Percentiles rank a stretch among this genome's conserved stretches.
Evolutionary conservation across 2,888 invertebrate species (phyloP).

Genomic region (Subacronicta megacephala): DNA sequence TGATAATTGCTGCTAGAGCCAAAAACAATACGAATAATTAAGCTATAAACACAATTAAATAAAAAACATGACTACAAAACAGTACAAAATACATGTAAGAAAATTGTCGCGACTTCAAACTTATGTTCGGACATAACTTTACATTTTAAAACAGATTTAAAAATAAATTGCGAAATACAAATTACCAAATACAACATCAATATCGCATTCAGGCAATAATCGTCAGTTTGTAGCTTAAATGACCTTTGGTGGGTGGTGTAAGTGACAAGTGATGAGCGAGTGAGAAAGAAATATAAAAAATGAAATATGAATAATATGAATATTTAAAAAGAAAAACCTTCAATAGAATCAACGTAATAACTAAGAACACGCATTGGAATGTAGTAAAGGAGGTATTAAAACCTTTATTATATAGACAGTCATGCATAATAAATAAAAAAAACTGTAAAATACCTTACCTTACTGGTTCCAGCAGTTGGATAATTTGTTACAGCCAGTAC

Average conservation of each 20-base stretch:
- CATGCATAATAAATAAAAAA: no score
- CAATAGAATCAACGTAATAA: no score
- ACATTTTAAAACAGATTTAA: slow-evolving; percentile 63
- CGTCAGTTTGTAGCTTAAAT: slow-evolving; percentile 84
- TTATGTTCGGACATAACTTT: slow-evolving; percentile 62
- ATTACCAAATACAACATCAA: slow-evolving; percentile 82
- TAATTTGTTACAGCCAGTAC: no score
- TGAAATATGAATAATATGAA: no score
- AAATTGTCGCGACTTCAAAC: slow-evolving; percentile 49
- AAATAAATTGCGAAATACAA: slow-evolving; percentile 80
- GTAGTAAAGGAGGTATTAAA: no score
- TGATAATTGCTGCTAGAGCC: not conserved
- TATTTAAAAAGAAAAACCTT: no score
- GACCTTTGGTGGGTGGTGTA: slow-evolving; percentile 63
- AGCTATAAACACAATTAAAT: slow-evolving; percentile 52
- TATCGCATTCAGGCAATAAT: slow-evolving; percentile 83
- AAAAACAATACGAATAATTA: slow-evolving; percentile 43
- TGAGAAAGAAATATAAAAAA: no score
- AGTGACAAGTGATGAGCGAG: slow-evolving; percentile 47
- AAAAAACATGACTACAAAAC: slow-evolving; percentile 30
- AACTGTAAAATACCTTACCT: no score
- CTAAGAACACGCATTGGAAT: no score
- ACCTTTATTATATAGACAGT: no score
- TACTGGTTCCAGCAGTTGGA: no score
- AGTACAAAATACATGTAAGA: slow-evolving; percentile 45